A percentile compares a stretch with the other conserved stretches of the same genome.
Conservation (phyloP, 1,140 invertebrate genomes). For the Helicoverpa zea region DNA sequence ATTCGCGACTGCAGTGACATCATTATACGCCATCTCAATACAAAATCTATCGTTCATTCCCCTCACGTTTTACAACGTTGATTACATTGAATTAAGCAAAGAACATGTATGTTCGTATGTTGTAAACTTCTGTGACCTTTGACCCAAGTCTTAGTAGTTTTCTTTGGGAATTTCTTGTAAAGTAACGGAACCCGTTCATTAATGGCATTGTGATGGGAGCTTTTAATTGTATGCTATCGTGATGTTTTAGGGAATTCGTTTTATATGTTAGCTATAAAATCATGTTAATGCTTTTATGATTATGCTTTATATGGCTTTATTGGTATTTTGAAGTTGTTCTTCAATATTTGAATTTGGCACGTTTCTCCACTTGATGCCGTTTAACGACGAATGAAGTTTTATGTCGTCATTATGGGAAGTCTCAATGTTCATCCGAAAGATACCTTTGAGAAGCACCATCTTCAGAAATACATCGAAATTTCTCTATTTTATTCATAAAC, state of each 20-base stretch:
- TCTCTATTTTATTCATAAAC: too few species aligned
- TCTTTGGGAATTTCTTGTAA: conserved; percentile 23
- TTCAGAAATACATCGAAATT: too few species aligned
- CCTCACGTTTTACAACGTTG: conserved; percentile 34
- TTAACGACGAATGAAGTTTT: too few species aligned
- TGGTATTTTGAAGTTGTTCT: neutral
- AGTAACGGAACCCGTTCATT: conserved; percentile 33
- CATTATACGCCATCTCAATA: conserved; percentile 38
- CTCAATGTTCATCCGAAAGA: too few species aligned
- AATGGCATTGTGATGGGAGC: conserved; percentile 39
- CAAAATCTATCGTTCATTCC: conserved; percentile 32
- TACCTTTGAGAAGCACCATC: too few species aligned
- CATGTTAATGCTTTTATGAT: neutral
- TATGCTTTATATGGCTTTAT: conserved; percentile 1
- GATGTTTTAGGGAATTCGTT: conserved; percentile 19
- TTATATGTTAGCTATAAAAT: conserved; percentile 5
- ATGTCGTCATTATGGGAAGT: too few species aligned
- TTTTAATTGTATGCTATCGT: conserved; percentile 33
- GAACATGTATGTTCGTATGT: conserved; percentile 29
- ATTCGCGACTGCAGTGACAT: conserved; percentile 19
- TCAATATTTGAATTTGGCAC: too few species aligned
- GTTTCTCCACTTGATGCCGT: too few species aligned
- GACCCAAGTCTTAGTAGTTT: conserved; percentile 27
- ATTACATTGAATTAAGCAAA: conserved; percentile 44
- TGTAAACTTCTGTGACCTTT: conserved; percentile 33